These are phyloP conservation scores for Myotis myotis DNA, from an alignment of 2,797 vertebrate species.

Conservation along the genomic window DNA sequence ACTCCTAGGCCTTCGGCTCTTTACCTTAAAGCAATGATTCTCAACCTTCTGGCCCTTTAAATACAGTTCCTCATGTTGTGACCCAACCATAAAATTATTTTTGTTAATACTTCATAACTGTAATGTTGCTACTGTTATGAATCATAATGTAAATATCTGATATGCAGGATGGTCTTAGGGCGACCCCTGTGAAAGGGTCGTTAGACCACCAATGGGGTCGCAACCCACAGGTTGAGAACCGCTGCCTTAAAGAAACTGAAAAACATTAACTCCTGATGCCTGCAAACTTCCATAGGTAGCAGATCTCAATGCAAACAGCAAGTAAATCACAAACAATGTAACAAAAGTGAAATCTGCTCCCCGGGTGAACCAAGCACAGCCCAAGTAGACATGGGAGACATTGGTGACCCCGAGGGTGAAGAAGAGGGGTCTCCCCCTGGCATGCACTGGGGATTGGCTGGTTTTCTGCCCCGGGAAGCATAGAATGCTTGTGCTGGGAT, in stretches of 20 bases:
- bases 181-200: no score
- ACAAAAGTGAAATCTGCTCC: neutral
- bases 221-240: no score
- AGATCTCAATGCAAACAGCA: neutral
- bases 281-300: neutral
- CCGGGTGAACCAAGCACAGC: neutral
- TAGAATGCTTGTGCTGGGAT: neutral
- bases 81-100: no score
- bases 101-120: no score
- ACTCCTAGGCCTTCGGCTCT: neutral
- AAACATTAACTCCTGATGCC: neutral
- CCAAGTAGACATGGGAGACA: neutral
- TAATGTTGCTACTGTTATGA: no score
- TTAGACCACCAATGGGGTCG: no score
- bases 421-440: neutral
- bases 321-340: neutral
- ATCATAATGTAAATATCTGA: no score
- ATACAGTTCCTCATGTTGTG: no score
- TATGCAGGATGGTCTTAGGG: no score
- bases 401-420: neutral
- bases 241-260: neutral
- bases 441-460: neutral
- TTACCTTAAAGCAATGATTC: neutral
- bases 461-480: neutral
- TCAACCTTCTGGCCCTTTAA: no score